Base-by-base conservation (phyloP, 1,140 invertebrate species). In the Saxidomus purpurata region DNA sequence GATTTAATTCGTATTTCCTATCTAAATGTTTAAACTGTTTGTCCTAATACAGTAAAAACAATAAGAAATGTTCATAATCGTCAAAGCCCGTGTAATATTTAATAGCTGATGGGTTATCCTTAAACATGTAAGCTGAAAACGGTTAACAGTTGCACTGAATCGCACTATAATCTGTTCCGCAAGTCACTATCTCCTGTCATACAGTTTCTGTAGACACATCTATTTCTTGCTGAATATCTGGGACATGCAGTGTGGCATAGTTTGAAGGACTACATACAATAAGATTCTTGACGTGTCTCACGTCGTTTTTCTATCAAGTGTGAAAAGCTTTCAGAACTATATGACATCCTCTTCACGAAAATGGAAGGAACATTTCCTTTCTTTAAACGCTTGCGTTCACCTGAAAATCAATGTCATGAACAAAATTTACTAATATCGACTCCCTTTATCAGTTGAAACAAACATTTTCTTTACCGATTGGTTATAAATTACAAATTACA, bases 71-170 rank as follows among this genome's bases (percentile, higher is more conserved):
- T 40, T 79, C 77, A 85, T 71, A 91, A 40, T 81, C 22, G 15
- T 77, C 19, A 80, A 91, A 90, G 13, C 91, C 91, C 8, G 89
- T 89, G 34, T 89, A 92, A 77, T 88, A 90, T 22, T 43, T 63
- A 28, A 90, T 40, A 19, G 69, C 22, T 69, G 8, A 17, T 28
- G 79, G 79, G 67, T 89, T 74, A 22, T 83, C 34, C 74, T 87
- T 85, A 38, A 38, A 85, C 3, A 74, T 71, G 9, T 34, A 3
- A 28, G 25, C 25, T 11, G 67, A 17, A 28, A 17, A 71, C 34
- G 9, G 6, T 71, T 28, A 4, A 71, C 22, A 2, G 34, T 28
- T 71, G 67, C 67, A 71, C 25, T 71, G 36, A 71, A 71, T 71
- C 1, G 67, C 61, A 71, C 1, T 71, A 9, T 71, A 28, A 9